Percentiles rank a stretch among this genome's conserved stretches.
Conservation (phyloP, 2,888 invertebrate genomes). For the Spilarctia lutea region DNA sequence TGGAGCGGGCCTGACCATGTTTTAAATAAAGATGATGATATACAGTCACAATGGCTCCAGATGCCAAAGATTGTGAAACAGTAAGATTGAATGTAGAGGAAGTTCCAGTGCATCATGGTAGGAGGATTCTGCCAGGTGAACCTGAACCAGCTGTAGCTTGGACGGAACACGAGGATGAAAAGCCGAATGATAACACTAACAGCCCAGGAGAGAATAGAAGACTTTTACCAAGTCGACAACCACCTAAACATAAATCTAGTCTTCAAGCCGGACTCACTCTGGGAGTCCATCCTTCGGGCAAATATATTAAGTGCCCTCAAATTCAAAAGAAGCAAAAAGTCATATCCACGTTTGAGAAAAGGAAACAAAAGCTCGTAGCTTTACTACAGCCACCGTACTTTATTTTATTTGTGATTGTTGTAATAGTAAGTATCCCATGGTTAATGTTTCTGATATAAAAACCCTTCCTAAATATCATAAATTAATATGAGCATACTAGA, state of each 20-base stretch:
- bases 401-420: constrained; percentile 72
- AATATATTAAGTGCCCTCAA: constrained; percentile 55
- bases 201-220: constrained; percentile 72
- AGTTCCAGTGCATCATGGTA: constrained; percentile 59
- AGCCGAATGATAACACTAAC: constrained; percentile 39
- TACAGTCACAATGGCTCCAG: constrained; percentile 63
- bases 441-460: not conserved
- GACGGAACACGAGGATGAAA: constrained; percentile 68
- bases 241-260: constrained; percentile 53
- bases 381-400: constrained; percentile 76
- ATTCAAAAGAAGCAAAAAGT: constrained; percentile 46
- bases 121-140: constrained; percentile 64
- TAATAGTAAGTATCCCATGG: constrained; percentile 69
- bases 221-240: constrained; percentile 59
- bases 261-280: constrained; percentile 73
- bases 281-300: constrained; percentile 57
- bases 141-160: constrained; percentile 68
- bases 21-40: constrained; percentile 32
- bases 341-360: constrained; percentile 71
- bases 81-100: constrained; percentile 59
- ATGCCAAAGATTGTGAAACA: constrained; percentile 68
- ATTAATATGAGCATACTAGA: not conserved
- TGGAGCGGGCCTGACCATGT: constrained; percentile 20
- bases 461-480: not conserved
- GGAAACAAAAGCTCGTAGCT: constrained; percentile 70